A percentile compares a stretch with the other conserved stretches of the same genome.
These are phyloP conservation scores for Cryptocephalus moraei DNA, from an alignment of 2,888 invertebrate species.

Conservation along the genomic window DNA sequence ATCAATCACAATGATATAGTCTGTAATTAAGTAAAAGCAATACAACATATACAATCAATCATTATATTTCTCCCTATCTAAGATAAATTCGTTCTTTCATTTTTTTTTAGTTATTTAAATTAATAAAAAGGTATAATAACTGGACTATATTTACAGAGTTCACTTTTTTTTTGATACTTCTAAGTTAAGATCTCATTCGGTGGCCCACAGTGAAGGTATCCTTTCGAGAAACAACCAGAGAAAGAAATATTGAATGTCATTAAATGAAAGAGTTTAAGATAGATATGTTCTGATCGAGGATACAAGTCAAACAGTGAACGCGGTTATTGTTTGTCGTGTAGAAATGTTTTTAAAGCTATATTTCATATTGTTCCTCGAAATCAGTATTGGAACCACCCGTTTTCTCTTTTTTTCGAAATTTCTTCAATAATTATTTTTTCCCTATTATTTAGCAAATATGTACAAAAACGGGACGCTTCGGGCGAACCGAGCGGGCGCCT, in stretches of 20 bases:
- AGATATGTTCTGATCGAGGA: too few species aligned
- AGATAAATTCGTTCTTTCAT: conserved; percentile 42
- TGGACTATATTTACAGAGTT: conserved; percentile 40
- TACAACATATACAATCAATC: conserved; percentile 39
- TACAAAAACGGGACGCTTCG: conserved; percentile 19
- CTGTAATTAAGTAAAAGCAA: conserved; percentile 34
- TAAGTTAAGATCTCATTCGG: conserved; percentile 3
- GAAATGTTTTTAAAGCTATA: too few species aligned
- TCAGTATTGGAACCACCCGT: too few species aligned
- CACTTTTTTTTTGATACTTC: conserved; percentile 28
- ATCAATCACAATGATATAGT: conserved; percentile 38
- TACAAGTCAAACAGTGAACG: too few species aligned
- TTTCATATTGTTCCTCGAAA: too few species aligned
- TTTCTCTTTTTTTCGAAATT: too few species aligned
- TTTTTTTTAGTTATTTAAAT: conserved; percentile 39
- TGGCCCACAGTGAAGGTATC: too few species aligned
- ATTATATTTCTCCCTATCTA: conserved; percentile 37
- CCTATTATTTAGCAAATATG: conserved; percentile 17
- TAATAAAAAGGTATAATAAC: conserved; percentile 40
- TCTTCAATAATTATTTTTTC: conserved; percentile 1
- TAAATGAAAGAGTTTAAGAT: too few species aligned
- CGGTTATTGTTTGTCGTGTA: too few species aligned
- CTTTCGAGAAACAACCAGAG: too few species aligned
- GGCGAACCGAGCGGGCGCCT: conserved; percentile 15
- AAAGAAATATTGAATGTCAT: too few species aligned